Conservation (phyloP, 2,888 invertebrate species). For the Nomada fucata region DNA sequence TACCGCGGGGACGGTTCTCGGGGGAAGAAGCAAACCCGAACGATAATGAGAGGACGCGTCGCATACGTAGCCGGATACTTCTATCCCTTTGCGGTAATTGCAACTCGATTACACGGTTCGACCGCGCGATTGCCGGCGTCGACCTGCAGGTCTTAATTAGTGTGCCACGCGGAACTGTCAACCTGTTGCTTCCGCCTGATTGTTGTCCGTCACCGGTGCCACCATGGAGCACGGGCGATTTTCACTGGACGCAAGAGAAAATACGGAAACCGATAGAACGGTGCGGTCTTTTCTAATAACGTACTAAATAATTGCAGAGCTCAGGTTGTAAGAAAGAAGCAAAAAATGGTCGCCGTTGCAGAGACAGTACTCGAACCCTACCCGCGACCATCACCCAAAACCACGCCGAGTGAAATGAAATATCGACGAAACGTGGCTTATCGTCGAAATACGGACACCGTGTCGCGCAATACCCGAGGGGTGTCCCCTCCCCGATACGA, state of each 20-base stretch:
- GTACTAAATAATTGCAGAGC: neutral
- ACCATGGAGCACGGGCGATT: neutral
- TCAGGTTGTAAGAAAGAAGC: neutral
- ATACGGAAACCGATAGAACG: no score
- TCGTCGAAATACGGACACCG: neutral
- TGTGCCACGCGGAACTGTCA: constrained; percentile 60
- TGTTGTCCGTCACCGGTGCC: constrained; percentile 4
- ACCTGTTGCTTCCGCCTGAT: constrained; percentile 69
- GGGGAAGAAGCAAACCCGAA: constrained; percentile 22
- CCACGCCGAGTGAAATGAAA: neutral
- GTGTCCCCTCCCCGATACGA: constrained; percentile 6
- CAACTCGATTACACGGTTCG: constrained; percentile 71
- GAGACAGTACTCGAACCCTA: no score
- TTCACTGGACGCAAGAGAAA: no score
- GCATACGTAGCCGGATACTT: constrained; percentile 49
- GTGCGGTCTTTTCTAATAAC: neutral
- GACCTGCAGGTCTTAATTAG: constrained; percentile 69
- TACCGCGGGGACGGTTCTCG: neutral
- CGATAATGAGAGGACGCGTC: constrained; percentile 37
- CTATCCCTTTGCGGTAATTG: constrained; percentile 73
- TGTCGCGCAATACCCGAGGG: constrained; percentile 12
- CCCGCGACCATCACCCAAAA: no score
- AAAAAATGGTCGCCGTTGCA: no score
- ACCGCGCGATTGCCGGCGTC: constrained; percentile 47
- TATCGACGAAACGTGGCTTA: neutral